phyloP scores from a whole-genome alignment of 2,797 vertebrate species.

The Enteromius unitaeniatus region DNA sequence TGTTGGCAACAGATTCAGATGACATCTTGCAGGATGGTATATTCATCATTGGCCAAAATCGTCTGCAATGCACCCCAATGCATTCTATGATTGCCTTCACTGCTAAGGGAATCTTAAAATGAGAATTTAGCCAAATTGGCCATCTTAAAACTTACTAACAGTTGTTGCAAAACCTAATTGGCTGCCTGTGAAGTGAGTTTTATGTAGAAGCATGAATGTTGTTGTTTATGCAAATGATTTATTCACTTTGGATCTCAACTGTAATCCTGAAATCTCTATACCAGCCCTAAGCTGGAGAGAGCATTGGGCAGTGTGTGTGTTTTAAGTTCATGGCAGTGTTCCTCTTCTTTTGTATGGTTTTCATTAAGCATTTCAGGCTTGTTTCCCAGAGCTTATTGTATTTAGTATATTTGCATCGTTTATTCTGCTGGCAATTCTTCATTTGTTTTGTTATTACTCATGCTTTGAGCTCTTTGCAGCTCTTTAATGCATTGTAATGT shows the following conservation, averaged over 20 bases:
- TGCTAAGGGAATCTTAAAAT: neutral
- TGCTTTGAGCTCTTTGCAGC: neutral
- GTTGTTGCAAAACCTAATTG: neutral
- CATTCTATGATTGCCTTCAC: neutral
- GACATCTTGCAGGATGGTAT: constrained; percentile 28
- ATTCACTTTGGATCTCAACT: neutral
- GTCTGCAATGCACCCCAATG: constrained; percentile 15
- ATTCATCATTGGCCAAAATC: constrained; percentile 20
- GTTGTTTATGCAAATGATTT: constrained; percentile 6
- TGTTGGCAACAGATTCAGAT: constrained; percentile 25
- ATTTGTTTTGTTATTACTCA: neutral
- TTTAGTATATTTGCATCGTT: neutral
- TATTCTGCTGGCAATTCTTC: neutral
- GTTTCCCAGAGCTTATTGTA: neutral
- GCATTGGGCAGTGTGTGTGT: neutral
- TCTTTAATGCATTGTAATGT: neutral
- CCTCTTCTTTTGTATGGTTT: constrained; percentile 31
- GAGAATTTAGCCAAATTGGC: neutral
- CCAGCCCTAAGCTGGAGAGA: neutral
- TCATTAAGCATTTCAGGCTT: constrained; percentile 29
- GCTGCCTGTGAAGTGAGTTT: neutral
- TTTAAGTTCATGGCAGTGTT: constrained; percentile 38
- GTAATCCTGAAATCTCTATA: neutral
- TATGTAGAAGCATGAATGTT: neutral
- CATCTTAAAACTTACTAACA: neutral